Conservation (phyloP, 2,888 invertebrate genomes). For the Ophioninae sp. region DNA sequence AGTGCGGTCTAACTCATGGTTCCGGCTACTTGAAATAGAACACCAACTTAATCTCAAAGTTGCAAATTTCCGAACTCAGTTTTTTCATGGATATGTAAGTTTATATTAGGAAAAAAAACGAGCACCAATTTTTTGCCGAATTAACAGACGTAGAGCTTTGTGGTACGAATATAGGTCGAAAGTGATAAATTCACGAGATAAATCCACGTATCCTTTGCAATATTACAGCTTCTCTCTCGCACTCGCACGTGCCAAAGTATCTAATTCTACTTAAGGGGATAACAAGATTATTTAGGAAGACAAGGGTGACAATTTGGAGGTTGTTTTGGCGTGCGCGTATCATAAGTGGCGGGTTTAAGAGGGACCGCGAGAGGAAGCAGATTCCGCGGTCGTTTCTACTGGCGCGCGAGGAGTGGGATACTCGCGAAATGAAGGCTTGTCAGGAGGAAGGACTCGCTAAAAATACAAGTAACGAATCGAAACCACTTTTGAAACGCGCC, state of each 20-base stretch:
- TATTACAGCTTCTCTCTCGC: no score
- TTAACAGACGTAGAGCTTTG: no score
- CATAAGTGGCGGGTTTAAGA: conserved; percentile 59
- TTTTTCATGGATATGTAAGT: no score
- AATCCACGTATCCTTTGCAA: no score
- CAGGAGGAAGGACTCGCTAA: conserved; percentile 71
- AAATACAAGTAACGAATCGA: conserved; percentile 80
- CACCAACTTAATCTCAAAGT: no score
- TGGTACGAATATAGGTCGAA: background rate
- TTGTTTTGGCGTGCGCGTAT: conserved; percentile 65
- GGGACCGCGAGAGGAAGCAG: conserved; percentile 40
- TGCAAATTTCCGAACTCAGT: no score
- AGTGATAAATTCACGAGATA: conserved; percentile 57
- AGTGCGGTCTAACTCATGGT: no score
- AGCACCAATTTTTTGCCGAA: no score
- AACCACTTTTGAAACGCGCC: conserved; percentile 79
- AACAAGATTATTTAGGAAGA: conserved; percentile 61
- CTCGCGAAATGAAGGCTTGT: conserved; percentile 65
- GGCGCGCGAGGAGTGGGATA: conserved; percentile 40
- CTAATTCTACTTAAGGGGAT: conserved; percentile 51
- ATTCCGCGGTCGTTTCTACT: conserved; percentile 44
- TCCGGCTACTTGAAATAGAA: no score
- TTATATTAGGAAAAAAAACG: no score
- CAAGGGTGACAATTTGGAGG: conserved; percentile 63
- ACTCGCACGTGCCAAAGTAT: no score